These are phyloP conservation scores for Orthonevra nobilis DNA, from an alignment of 2,888 invertebrate genomes.

Conservation along the genomic window DNA sequence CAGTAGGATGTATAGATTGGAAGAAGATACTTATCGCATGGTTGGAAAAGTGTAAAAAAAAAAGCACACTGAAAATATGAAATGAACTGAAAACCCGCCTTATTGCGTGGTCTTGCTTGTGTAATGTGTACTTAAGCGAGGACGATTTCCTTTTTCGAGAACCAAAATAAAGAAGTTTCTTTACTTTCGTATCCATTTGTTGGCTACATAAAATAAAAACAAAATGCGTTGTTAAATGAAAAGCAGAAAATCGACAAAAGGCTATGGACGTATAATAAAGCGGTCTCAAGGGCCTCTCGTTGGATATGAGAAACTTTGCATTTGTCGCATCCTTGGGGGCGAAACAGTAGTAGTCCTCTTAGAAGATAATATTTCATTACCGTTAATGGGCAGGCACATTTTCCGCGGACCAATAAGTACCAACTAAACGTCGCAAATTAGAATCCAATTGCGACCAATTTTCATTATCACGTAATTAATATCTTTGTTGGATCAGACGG, in stretches of 20 bases:
- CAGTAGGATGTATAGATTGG: conserved; percentile 16
- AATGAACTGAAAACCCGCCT: neutral
- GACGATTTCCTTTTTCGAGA: conserved; percentile 29
- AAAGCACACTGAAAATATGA: too few relatives aligned
- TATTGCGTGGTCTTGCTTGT: neutral
- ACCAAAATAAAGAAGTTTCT: too few relatives aligned
- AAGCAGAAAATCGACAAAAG: conserved; percentile 4
- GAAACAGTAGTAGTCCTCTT: neutral
- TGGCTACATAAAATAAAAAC: conserved; percentile 13
- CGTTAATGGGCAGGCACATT: conserved; percentile 33
- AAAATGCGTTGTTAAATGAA: conserved; percentile 12
- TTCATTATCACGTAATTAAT: too few relatives aligned
- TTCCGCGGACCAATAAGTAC: conserved; percentile 40
- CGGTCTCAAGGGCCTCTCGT: conserved; percentile 1
- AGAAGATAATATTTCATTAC: conserved; percentile 31
- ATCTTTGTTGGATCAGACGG: too few relatives aligned
- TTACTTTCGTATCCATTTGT: neutral
- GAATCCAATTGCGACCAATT: conserved; percentile 9
- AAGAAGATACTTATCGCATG: conserved; percentile 40
- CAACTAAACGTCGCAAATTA: conserved; percentile 8
- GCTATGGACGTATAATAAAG: conserved; percentile 6
- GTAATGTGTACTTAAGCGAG: conserved; percentile 26
- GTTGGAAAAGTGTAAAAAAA: conserved; percentile 2
- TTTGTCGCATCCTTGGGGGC: conserved; percentile 37
- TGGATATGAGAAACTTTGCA: conserved; percentile 43